phyloP scores from a whole-genome alignment of 2,888 invertebrate species.

The Drosophila cyrtoloma region DNA sequence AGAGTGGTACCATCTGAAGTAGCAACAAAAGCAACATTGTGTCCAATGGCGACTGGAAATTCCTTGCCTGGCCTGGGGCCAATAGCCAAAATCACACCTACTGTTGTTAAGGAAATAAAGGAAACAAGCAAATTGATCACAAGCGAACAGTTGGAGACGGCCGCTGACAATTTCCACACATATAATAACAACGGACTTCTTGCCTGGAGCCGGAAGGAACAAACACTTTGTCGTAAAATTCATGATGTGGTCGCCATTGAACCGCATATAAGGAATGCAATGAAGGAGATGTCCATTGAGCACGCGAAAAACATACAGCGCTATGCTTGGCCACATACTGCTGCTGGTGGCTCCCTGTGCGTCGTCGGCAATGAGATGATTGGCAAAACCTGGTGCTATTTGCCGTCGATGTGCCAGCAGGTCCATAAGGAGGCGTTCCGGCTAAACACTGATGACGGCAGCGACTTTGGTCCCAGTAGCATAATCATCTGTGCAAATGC shows the following conservation, averaged over 20 bases:
- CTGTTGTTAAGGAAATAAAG: background rate
- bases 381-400: conserved; percentile 58
- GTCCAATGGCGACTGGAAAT: background rate
- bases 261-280: background rate
- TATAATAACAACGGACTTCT: conserved; percentile 23
- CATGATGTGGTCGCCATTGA: background rate
- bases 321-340: conserved; percentile 52
- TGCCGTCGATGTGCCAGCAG: conserved; percentile 49
- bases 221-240: conserved; percentile 13
- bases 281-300: background rate
- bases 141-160: background rate
- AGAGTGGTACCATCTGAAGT: background rate
- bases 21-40: background rate
- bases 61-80: background rate
- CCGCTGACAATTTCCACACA: background rate
- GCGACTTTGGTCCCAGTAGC: conserved; percentile 38
- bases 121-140: background rate
- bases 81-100: background rate
- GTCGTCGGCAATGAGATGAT: conserved; percentile 34
- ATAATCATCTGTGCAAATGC: conserved; percentile 38
- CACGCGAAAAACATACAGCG: conserved; percentile 36
- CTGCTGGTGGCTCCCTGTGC: conserved; percentile 36
- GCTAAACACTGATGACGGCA: background rate
- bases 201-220: conserved; percentile 18
- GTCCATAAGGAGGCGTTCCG: background rate